These are phyloP conservation scores for Carposina sasakii DNA, from an alignment of 1,140 invertebrate genomes.

Conservation along the genomic window DNA sequence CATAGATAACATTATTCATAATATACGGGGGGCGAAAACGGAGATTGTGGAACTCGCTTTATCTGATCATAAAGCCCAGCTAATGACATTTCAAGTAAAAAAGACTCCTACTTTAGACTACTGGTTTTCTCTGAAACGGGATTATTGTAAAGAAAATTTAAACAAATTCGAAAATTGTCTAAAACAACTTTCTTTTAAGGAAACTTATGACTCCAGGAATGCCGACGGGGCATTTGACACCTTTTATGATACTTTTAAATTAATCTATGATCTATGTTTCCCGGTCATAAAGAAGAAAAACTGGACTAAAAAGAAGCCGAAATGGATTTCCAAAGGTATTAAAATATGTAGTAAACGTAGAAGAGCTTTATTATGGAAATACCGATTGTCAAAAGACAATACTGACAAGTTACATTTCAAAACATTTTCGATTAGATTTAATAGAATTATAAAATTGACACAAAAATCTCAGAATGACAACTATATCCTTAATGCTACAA, in stretches of 20 bases:
- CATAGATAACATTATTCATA: constrained; percentile 3
- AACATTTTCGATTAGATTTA: constrained; percentile 5
- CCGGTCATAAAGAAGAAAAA: background rate
- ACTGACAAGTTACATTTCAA: constrained; percentile 9
- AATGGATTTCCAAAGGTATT: background rate
- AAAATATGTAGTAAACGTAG: constrained; percentile 1
- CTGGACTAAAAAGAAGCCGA: background rate
- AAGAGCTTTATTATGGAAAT: background rate
- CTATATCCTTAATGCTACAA: constrained; percentile 8
- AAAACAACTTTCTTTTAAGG: background rate
- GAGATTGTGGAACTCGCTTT: background rate
- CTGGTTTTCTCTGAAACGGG: background rate
- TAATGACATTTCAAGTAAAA: background rate
- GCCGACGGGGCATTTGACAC: background rate
- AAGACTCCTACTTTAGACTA: background rate
- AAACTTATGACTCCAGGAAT: background rate
- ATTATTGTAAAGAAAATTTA: background rate
- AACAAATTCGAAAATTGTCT: background rate
- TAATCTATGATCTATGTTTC: constrained; percentile 1
- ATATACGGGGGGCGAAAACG: background rate
- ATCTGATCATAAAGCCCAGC: constrained; percentile 3
- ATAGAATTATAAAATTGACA: constrained; percentile 14
- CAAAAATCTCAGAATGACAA: constrained; percentile 14
- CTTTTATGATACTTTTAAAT: background rate
- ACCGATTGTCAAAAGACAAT: background rate